Evolutionary conservation across 1,140 invertebrate genomes (phyloP), one percentile per base, ranked within the genome.

Genomic region (Pseudomyrmex pallidus): DNA sequence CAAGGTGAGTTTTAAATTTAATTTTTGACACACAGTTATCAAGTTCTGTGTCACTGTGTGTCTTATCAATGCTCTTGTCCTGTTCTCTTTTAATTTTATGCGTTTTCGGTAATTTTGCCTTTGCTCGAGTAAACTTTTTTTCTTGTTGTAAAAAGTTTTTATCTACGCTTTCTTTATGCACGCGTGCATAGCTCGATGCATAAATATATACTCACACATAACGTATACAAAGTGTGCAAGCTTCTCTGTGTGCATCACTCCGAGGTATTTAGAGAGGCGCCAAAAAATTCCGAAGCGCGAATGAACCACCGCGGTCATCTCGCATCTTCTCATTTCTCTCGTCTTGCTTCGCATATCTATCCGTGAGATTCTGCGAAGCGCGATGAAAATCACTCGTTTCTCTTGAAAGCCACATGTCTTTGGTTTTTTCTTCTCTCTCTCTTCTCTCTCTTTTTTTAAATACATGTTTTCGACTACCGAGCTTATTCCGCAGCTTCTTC

Each of bases 281-380:
- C 76, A 80, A 80, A 78, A 20, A 25, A 72, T 80, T 80, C 72
- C 44, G 12, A 57, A 70, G 68, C 20, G 17, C 44, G 52, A 70
- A 10, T 12, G 44, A 61, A 80, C 22, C 63, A 57, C 20, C 44
- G 15, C 15, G 64, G 12, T 7, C 17, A 57, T 44, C 54, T 70
- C 72, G 48, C 54, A 20, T 15, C 76, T 64, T 59, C 12, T 80
- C 76, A 15, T 59, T 13, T 72, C 64, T 72, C 64, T 20, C 9
- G 20, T 50, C 59, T 9, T 20, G 46, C 25, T 63, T 44, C 10
- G 56, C 76, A 68, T 70, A 25, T 70, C 46, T 25, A 54, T 8
- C 15, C 20, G 44, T 10, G 13, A n/a, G 10, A 8, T 63, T 82
- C 59, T 9, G 4, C 78, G 70, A 82, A 82, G 68, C 25, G 61